Evolutionary conservation across 2,888 invertebrate species (phyloP), one percentile per base, ranked within the genome.

Genomic region (Eupsilia transversa): DNA sequence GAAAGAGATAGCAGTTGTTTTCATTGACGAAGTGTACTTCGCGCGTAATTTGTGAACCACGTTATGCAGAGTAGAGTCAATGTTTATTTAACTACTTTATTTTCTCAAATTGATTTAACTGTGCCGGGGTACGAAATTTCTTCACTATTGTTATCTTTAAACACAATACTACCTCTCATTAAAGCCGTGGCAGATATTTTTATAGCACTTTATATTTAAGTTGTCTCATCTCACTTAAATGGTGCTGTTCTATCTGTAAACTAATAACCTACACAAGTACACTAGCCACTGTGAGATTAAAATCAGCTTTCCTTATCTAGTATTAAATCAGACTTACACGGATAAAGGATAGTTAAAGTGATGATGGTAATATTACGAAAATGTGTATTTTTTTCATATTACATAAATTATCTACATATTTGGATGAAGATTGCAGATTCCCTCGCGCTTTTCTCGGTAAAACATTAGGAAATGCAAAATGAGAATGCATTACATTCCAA

Each of bases 381-480:
- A 54, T 27, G 52, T 54, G 52, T 54, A 4, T 27, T 27, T 12
- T 6, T 27, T n/a, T 27, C 12, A 3, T 5, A 52, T 52, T 52
- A 27, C 14, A 54, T 14, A n/a, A 3, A n/a, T 52, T 4, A 52
- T n/a, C 12, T 52, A 35, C 9, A 35, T 35, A n/a, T 12, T 52
- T 52, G 12, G 12, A 52, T 33, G 2, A 3, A 23, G n/a, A 33
- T 23, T 35, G 1, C 33, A n/a, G 3, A 69, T 30, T 33, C 3
- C 3, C 70, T 23, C 12, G 5, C 10, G 17, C 23, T 35, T 20
- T 49, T 27, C 27, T 68, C 2, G 17, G 2, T 2, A 56, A 12
- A 41, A 41, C 9, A 41, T 71, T 38, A 69, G 14, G 3, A 71
- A 71, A 52, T 70, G 30, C 7, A 49, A 70, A 70, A 38, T 12